Percentiles rank a stretch among this genome's conserved stretches.
Evolutionary conservation across 2,113 vertebrate genomes (phyloP).

Genomic region (Trochalopteron elliotii): DNA sequence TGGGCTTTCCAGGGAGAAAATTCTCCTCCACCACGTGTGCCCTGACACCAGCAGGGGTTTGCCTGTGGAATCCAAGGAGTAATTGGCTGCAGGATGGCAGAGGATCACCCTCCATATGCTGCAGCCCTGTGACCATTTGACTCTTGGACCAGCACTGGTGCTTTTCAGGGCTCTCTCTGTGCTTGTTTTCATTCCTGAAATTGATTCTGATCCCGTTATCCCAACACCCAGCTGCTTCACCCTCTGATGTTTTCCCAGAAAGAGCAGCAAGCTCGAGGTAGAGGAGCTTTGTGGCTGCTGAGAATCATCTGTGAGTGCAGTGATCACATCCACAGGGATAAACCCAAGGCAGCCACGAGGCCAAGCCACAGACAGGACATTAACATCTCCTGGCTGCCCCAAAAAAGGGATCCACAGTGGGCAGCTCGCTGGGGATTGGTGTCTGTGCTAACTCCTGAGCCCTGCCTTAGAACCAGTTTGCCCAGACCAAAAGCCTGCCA

Average conservation of each 20-base stretch:
- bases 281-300: not conserved
- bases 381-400: not conserved
- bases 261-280: not conserved
- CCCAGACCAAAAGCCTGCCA: not conserved
- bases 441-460: not conserved
- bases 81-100: not conserved
- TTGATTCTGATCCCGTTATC: not conserved
- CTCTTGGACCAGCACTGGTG: not conserved
- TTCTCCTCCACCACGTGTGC: rapidly evolving
- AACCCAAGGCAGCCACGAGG: not conserved
- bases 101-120: slow-evolving; percentile 51
- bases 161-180: not conserved
- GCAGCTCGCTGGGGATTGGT: not conserved
- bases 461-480: not conserved
- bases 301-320: not conserved
- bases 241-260: not conserved
- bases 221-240: not conserved
- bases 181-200: not conserved
- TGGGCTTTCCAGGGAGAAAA: not conserved
- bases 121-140: not conserved
- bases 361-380: not conserved
- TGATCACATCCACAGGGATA: not conserved
- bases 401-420: not conserved
- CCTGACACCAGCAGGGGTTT: not conserved
- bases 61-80: slow-evolving; percentile 1